phyloP scores from a whole-genome alignment of 2,888 invertebrate genomes.

The Orthosia gracilis region DNA sequence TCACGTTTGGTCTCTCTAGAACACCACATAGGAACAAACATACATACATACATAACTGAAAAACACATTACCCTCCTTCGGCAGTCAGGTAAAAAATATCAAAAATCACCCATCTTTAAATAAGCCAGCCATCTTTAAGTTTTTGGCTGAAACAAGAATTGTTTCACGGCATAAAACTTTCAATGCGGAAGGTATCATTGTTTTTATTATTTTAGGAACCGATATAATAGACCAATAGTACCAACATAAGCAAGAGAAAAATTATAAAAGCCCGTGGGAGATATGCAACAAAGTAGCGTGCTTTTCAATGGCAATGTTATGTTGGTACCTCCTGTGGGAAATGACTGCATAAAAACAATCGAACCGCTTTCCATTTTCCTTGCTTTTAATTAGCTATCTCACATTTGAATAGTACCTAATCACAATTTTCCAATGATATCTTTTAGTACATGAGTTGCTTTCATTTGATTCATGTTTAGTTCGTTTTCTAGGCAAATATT shows the following conservation, averaged over 20 bases:
- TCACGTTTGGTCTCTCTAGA: no score
- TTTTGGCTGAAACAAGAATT: background rate
- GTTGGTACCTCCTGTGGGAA: slow-evolving; percentile 55
- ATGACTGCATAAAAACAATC: slow-evolving; percentile 56
- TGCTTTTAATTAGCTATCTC: slow-evolving; percentile 53
- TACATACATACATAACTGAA: no score
- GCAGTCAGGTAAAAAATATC: no score
- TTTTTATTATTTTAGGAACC: slow-evolving; percentile 21
- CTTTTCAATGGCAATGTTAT: slow-evolving; percentile 56
- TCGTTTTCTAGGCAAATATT: background rate
- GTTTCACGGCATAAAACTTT: background rate
- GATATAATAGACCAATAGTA: slow-evolving; percentile 38
- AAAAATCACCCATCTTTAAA: background rate
- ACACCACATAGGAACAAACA: no score
- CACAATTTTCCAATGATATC: slow-evolving; percentile 59
- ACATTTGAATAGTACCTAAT: slow-evolving; percentile 49
- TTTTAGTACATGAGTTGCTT: slow-evolving; percentile 28
- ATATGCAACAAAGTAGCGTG: slow-evolving; percentile 48
- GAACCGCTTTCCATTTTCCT: slow-evolving; percentile 66
- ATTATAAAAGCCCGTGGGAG: slow-evolving; percentile 52
- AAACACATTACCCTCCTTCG: no score
- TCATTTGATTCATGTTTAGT: slow-evolving; percentile 41
- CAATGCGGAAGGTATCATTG: background rate
- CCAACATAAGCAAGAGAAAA: slow-evolving; percentile 32
- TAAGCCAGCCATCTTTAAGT: no score